Conservation (phyloP, 1,140 invertebrate species). For the Penaeus vannamei region DNA sequence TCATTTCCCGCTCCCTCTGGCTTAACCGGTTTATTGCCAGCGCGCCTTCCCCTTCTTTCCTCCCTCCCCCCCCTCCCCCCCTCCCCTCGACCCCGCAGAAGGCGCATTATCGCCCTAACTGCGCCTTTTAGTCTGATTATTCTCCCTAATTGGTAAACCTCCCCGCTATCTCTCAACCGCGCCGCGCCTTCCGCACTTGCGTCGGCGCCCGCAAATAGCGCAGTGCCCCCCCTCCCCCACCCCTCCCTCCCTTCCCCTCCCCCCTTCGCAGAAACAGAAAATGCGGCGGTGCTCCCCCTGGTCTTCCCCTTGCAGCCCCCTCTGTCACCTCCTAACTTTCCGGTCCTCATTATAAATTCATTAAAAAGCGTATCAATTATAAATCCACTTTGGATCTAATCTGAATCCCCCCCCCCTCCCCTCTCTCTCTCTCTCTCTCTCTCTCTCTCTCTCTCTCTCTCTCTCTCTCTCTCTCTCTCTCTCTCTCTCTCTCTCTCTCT, state of each 20-base stretch:
- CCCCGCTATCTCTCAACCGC: slow-evolving; percentile 5
- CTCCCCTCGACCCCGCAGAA: not conserved
- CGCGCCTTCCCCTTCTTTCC: not conserved
- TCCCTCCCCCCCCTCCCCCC: not conserved
- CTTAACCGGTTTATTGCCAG: slow-evolving; percentile 48
- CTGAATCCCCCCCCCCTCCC: slow-evolving; percentile 37
- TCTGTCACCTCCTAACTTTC: slow-evolving; percentile 57
- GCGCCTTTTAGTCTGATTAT: slow-evolving; percentile 58
- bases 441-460: not conserved
- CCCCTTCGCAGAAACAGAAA: slow-evolving; percentile 1
- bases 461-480: not conserved
- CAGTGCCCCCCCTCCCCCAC: not conserved
- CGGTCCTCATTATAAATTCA: slow-evolving; percentile 66
- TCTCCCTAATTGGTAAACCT: slow-evolving; percentile 30
- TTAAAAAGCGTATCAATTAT: slow-evolving; percentile 67
- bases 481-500: not conserved
- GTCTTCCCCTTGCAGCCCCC: not conserved
- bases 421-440: slow-evolving; percentile 7
- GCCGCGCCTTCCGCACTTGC: no score
- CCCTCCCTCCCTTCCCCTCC: slow-evolving; percentile 1
- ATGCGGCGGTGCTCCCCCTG: no score
- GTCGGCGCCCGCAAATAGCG: no score
- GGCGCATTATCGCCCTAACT: slow-evolving; percentile 34
- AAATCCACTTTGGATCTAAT: slow-evolving; percentile 67
- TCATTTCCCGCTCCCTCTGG: slow-evolving; percentile 37